A percentile compares a stretch with the other conserved stretches of the same genome.
These are phyloP conservation scores for Catostylus mosaicus DNA, from an alignment of 30 jellyfish, hydroid and myxozoan genomes.

Conservation along the genomic window DNA sequence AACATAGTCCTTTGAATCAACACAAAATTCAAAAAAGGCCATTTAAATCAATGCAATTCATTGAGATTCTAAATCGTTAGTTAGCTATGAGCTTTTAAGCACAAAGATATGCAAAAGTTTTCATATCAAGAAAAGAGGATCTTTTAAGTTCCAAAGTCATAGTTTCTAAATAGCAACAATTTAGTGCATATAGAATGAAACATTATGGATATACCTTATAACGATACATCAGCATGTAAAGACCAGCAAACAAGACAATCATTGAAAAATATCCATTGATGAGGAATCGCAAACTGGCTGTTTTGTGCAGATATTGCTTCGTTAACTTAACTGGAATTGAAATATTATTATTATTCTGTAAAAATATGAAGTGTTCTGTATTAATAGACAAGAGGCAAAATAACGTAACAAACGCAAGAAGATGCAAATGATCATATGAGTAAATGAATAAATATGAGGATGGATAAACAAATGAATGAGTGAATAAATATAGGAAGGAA, in stretches of 20 bases:
- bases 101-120: too few species aligned
- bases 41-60: too few species aligned
- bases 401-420: neutral
- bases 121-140: too few species aligned
- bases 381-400: neutral
- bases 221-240: constrained; percentile 69
- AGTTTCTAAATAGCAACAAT: too few species aligned
- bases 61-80: too few species aligned
- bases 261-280: constrained; percentile 82
- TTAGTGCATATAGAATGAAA: too few species aligned
- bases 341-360: too few species aligned
- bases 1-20: too few species aligned
- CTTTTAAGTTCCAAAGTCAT: too few species aligned
- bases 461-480: neutral
- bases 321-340: constrained; percentile 85
- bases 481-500: neutral
- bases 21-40: too few species aligned
- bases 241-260: constrained; percentile 86
- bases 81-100: too few species aligned
- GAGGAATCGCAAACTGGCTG: constrained; percentile 76
- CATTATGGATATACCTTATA: constrained; percentile 65
- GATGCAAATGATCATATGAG: too few species aligned
- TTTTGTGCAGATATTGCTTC: constrained; percentile 85
- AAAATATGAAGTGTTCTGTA: neutral
- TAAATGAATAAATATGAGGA: neutral